Evolutionary conservation across 2,888 invertebrate genomes (phyloP), one percentile per base, ranked within the genome.

Genomic region (Eristalinus sepulchralis): DNA sequence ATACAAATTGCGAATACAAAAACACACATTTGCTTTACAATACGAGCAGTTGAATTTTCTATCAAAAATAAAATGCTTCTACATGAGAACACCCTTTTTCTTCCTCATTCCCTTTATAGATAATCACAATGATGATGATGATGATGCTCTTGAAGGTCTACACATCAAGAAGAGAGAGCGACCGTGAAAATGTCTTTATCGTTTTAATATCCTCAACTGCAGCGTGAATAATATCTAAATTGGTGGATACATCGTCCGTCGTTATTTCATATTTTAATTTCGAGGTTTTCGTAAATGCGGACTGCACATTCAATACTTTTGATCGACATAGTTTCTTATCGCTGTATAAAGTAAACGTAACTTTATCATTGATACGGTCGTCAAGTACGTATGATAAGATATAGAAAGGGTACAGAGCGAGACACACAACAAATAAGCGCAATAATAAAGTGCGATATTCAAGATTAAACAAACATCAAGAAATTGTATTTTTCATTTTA

Each of bases 381-480:
- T 85, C 63, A 73, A 85, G 84, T 76, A 81, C 71, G 77, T 73
- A 53, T 78, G 86, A 86, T 86, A 86, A 87, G 87, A 87, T 87
- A 87, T 67, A 80, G 47, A 83, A 59, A 71, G 75, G 83, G 79
- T 71, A 75, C 39, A 60, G 76, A 78, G 47, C 11, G 57, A 63
- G 67, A 31, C 71, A 79, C 70, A 80, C 59, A 72, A 80, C 59
- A 72, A 73, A 67, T 71, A 64, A 79, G 57, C 71, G 70, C 39
- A 67, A 31, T 57, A 73, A 27, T 27, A 47, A 73, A 73, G 57
- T 73, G 68, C 34, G 75, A 76, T 76, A 57, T 75, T 81, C 39
- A 76, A 84, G 84, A 77, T 78, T 81, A 81, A 70, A 71, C 33
- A 81, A 70, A 71, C 33, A 64, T 70, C 60, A 63, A 55, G 78